Conservation (phyloP, 2,113 vertebrate species). For the Phrynosoma platyrhinos region DNA sequence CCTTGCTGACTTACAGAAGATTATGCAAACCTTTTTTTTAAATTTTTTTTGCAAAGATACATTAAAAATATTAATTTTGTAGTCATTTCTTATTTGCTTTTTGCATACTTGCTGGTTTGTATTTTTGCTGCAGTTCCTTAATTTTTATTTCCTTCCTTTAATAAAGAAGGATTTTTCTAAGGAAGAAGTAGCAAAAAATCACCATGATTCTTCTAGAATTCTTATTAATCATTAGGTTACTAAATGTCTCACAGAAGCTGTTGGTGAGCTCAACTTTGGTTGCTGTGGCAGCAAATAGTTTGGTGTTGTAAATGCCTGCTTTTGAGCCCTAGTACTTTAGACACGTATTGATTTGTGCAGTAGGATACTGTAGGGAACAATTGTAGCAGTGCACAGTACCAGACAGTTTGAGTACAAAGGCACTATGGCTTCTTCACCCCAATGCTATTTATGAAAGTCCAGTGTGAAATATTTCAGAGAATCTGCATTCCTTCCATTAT, state of each 20-base stretch:
- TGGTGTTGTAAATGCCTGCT: neutral
- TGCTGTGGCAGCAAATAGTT: neutral
- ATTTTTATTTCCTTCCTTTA: neutral
- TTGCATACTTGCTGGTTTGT: neutral
- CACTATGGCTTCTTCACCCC: neutral
- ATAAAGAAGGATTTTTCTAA: neutral
- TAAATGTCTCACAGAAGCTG: neutral
- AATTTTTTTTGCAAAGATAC: neutral
- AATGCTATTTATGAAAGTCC: neutral
- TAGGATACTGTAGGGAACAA: neutral
- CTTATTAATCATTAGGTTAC: slow-evolving; percentile 2
- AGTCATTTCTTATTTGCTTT: neutral
- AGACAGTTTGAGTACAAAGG: neutral
- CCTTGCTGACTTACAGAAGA: neutral
- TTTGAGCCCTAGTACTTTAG: neutral
- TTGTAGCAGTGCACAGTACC: neutral
- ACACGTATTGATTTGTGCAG: slow-evolving; percentile 31
- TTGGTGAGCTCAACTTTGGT: neutral
- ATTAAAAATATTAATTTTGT: neutral
- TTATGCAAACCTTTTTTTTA: neutral
- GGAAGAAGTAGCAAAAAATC: slow-evolving; percentile 5
- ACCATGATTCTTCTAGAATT: neutral
- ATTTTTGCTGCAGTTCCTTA: neutral
- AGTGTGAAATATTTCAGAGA: neutral
- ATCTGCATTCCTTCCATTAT: neutral